These are phyloP conservation scores for Erpobdella octoculata DNA, from an alignment of 2,888 invertebrate species.

Conservation along the genomic window DNA sequence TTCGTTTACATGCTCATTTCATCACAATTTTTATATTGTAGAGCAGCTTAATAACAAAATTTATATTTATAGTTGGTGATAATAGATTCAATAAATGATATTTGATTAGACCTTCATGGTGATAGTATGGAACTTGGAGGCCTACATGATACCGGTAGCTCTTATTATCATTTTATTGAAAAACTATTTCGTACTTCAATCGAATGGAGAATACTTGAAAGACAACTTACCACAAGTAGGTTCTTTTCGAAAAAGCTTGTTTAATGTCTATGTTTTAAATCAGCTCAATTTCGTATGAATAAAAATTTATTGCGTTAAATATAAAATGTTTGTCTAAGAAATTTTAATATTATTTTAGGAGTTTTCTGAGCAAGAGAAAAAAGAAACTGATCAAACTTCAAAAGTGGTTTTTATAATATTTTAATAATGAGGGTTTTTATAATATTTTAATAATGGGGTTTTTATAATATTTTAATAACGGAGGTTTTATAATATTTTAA, in stretches of 20 bases:
- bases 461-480: no score
- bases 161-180: conserved; percentile 72
- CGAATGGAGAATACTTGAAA: conserved; percentile 47
- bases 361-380: conserved; percentile 12
- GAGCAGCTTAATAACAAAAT: no score
- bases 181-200: conserved; percentile 58
- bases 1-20: not conserved
- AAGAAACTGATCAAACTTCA: not conserved
- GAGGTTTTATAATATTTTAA: no score
- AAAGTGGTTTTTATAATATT: conserved; percentile 10
- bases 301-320: no score
- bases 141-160: conserved; percentile 83
- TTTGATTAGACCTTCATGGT: conserved; percentile 66
- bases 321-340: no score
- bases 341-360: conserved; percentile 1
- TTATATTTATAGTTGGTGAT: no score
- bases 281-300: no score
- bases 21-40: no score
- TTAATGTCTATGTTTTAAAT: no score
- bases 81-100: not conserved
- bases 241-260: no score
- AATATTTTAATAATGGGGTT: no score
- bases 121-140: conserved; percentile 84
- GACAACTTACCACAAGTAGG: conserved; percentile 47
- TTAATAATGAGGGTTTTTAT: no score